These are phyloP conservation scores for Muscina levida DNA, from an alignment of 2,888 invertebrate genomes.

Conservation along the genomic window DNA sequence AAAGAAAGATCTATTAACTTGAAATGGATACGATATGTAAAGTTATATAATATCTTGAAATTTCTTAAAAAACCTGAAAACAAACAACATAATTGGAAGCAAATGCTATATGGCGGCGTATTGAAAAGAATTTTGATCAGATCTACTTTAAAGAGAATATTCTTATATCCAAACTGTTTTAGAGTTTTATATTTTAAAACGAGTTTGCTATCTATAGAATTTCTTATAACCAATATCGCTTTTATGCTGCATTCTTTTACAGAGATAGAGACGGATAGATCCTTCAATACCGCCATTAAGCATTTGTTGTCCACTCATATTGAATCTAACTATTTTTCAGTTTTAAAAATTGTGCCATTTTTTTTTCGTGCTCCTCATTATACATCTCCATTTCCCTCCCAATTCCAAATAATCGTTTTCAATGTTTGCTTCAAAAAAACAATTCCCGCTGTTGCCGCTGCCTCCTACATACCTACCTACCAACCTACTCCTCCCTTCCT, in stretches of 20 bases:
- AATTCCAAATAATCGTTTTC: neutral
- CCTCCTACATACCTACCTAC: no score
- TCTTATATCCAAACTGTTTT: no score
- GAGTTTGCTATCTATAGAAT: neutral
- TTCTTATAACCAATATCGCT: neutral
- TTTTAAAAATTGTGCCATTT: constrained; percentile 33
- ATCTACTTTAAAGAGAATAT: no score
- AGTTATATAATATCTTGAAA: constrained; percentile 1
- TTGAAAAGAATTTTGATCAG: neutral
- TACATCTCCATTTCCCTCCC: neutral
- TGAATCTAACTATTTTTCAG: no score
- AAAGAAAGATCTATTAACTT: neutral
- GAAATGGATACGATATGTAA: neutral
- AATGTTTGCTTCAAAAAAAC: constrained; percentile 16
- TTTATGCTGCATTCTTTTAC: neutral
- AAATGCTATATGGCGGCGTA: constrained; percentile 1
- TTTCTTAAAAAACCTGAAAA: neutral
- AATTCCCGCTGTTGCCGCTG: neutral
- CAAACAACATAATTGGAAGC: neutral
- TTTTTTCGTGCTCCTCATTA: neutral
- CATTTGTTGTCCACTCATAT: neutral
- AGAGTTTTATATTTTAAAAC: neutral
- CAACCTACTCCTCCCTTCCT: no score
- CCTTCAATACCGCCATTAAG: no score
- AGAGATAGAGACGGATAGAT: no score